Evolutionary conservation across 1,140 invertebrate species (phyloP).

Genomic region (Procambarus virginalis): DNA sequence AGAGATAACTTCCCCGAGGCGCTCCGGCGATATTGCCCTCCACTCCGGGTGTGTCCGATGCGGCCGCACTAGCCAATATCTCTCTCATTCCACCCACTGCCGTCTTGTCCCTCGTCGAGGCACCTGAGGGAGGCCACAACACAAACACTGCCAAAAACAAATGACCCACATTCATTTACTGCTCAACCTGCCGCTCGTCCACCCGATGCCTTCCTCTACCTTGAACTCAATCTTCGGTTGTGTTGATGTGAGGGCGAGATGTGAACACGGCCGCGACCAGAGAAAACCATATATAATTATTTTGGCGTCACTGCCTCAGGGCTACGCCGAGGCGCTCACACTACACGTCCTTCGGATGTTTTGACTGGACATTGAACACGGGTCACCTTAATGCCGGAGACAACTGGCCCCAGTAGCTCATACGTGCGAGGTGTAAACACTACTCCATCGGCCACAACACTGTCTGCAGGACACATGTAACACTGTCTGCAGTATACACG

Average conservation of each 20-base stretch:
- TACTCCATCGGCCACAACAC: neutral
- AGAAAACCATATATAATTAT: constrained; percentile 16
- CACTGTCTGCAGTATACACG: too few species aligned
- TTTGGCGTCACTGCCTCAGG: neutral
- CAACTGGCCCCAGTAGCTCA: too few species aligned
- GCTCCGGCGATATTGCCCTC: neutral
- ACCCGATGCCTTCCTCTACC: constrained; percentile 9
- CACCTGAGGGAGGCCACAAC: neutral
- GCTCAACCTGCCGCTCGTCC: neutral
- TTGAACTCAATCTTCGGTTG: constrained; percentile 27
- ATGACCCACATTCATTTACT: constrained; percentile 40
- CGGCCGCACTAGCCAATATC: neutral
- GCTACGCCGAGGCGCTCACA: neutral
- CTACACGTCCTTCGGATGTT: neutral
- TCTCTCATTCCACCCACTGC: neutral
- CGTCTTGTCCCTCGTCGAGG: neutral
- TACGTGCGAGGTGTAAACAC: too few species aligned
- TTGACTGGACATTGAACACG: too few species aligned
- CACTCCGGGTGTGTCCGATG: neutral
- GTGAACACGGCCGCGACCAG: neutral
- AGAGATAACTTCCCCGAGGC: neutral
- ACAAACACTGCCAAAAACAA: constrained; percentile 24
- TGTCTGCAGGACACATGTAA: too few species aligned
- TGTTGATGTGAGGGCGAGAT: constrained; percentile 5
- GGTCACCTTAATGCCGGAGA: too few species aligned